Evolutionary conservation across 1,140 invertebrate species (phyloP).

Genomic region (Heterodera schachtii): DNA sequence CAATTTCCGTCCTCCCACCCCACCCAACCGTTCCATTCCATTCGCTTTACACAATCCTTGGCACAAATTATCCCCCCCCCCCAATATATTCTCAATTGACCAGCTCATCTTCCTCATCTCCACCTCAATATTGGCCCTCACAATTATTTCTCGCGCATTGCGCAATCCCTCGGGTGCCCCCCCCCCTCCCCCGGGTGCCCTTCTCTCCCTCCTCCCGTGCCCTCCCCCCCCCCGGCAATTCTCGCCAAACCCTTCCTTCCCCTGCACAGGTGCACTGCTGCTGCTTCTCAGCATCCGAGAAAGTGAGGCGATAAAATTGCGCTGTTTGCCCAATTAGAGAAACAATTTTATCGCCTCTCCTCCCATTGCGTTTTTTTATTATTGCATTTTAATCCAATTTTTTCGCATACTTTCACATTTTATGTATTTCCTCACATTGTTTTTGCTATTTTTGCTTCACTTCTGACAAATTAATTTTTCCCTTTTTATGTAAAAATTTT

Average conservation of each 20-base stretch:
- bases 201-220: too few relatives aligned
- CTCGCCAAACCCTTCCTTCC: too few relatives aligned
- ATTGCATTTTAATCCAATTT: neutral
- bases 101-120: neutral
- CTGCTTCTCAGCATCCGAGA: neutral
- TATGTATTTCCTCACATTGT: neutral
- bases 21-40: too few relatives aligned
- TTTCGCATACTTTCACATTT: neutral
- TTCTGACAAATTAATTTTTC: neutral
- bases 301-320: neutral
- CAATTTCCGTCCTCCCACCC: neutral
- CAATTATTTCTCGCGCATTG: constrained; percentile 2
- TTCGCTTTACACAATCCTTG: too few relatives aligned
- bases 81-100: neutral
- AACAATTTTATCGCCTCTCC: neutral
- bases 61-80: neutral
- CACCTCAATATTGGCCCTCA: neutral
- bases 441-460: neutral
- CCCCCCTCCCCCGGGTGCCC: too few relatives aligned
- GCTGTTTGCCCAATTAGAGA: neutral
- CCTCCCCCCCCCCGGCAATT: too few relatives aligned
- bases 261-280: neutral
- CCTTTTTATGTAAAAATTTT: neutral
- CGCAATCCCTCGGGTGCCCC: neutral
- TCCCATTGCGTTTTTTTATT: too few relatives aligned